These are phyloP conservation scores for Emys orbicularis DNA, from an alignment of 2,797 vertebrate genomes.

Conservation along the genomic window DNA sequence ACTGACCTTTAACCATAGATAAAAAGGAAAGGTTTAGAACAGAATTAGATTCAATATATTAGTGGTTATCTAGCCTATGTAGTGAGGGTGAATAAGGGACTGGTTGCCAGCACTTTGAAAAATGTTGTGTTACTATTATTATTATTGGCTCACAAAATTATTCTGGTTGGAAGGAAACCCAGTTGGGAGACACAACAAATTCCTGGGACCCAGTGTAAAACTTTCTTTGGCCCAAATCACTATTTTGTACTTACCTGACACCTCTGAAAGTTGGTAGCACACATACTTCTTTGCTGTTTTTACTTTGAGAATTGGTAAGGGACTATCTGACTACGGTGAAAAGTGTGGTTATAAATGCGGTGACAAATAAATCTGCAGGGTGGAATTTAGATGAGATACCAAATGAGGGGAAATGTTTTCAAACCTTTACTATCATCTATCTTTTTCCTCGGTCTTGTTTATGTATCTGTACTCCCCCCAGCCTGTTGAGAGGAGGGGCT, in stretches of 20 bases:
- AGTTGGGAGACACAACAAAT: neutral
- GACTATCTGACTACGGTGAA: neutral
- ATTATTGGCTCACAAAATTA: neutral
- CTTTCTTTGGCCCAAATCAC: neutral
- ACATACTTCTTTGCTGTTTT: neutral
- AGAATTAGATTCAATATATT: neutral
- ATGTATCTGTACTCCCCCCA: neutral
- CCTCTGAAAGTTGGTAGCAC: neutral
- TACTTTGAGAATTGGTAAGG: neutral
- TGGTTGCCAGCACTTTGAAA: neutral
- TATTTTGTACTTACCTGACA: neutral
- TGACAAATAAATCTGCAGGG: neutral
- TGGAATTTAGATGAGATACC: neutral
- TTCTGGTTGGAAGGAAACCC: neutral
- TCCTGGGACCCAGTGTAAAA: neutral
- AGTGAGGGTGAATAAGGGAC: rapidly evolving
- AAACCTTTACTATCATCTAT: neutral
- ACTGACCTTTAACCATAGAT: neutral
- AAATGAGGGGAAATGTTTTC: neutral
- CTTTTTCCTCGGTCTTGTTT: neutral
- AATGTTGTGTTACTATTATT: neutral
- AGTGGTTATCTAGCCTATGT: no score
- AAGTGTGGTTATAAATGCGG: neutral
- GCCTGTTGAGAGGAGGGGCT: neutral
- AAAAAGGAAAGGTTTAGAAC: neutral